Base-by-base conservation (phyloP, 2,113 vertebrate genomes). In the Zeus faber region DNA sequence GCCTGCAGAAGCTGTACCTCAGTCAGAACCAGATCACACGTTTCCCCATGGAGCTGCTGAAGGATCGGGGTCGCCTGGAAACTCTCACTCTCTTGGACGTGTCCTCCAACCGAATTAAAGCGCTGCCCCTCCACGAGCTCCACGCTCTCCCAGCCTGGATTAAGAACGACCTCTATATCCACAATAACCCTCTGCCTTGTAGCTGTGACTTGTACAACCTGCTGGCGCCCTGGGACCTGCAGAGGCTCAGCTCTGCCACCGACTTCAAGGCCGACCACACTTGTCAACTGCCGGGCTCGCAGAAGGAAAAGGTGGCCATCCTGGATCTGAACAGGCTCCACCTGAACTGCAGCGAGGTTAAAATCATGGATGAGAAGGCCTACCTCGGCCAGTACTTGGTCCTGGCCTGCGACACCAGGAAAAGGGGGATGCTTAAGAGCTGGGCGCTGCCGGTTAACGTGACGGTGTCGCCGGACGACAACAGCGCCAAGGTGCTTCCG, bases 311-410 rank as follows among this genome's bases (percentile, higher is more conserved):
- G 1, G 8, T 91, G 39, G 67, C 26, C 6, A 69, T 93, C 58
- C 84, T 94, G 50, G 80, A 80, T 14, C 63, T 96, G 56, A 80
- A 84, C 18, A 80, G 62, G 55, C 16, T 49, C 23, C 73, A 86
- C n/a, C 82, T 97, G 82, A 99, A 98, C 74, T 99, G 97, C 88
- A 96, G 90, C n/a, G 89, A 92, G 52, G 89, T 93, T 1, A 85
- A 60, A 59, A 82, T 91, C 20, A 77, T 87, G 0, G 90, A 85
- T 37, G 59, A 89, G 82, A 88, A 90, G 49, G 87, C 87, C 7
- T 90, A 92, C 76, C 79, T 98, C 10, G 93, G 92, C 0, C 91
- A 97, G 48, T 85, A 26, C 0, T 53, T 97, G 10, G 80, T 79
- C 31, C 85, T 99, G 50, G 78, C 86, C 49, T 98, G 96, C 6